phyloP scores from a whole-genome alignment of 2,888 invertebrate genomes.

The Philaethria dido region DNA sequence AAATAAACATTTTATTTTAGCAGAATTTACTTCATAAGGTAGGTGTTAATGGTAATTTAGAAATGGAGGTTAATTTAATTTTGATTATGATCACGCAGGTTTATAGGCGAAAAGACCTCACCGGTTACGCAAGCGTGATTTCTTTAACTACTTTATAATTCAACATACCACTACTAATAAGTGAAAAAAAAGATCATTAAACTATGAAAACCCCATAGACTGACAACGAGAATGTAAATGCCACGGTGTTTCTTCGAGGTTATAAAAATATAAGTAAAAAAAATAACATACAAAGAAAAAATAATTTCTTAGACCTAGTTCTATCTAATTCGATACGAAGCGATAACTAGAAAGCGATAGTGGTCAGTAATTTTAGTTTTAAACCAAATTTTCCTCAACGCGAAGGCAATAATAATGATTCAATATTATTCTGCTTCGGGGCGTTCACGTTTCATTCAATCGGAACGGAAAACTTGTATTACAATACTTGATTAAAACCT shows the following conservation, averaged over 20 bases:
- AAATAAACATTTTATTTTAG: not conserved
- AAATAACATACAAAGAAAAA: too few relatives aligned
- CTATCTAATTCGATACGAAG: not conserved
- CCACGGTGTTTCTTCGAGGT: too few relatives aligned
- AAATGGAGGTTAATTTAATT: conserved; percentile 42
- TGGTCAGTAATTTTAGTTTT: not conserved
- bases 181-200: not conserved
- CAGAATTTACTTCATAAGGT: conserved; percentile 11
- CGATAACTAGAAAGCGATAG: conserved; percentile 1
- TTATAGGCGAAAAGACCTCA: conserved; percentile 13
- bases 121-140: not conserved
- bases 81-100: conserved; percentile 37
- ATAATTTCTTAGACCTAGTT: not conserved
- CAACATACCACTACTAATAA: not conserved
- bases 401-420: conserved; percentile 29
- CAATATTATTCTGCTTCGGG: conserved; percentile 32
- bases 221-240: too few relatives aligned
- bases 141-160: conserved; percentile 2
- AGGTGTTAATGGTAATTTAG: conserved; percentile 40
- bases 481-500: conserved; percentile 35
- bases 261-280: too few relatives aligned
- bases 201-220: too few relatives aligned
- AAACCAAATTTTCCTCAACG: conserved; percentile 20
- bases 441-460: conserved; percentile 38
- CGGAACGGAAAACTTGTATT: conserved; percentile 40